phyloP scores from a whole-genome alignment of 2,113 vertebrate genomes.

The Psettodes erumei region DNA sequence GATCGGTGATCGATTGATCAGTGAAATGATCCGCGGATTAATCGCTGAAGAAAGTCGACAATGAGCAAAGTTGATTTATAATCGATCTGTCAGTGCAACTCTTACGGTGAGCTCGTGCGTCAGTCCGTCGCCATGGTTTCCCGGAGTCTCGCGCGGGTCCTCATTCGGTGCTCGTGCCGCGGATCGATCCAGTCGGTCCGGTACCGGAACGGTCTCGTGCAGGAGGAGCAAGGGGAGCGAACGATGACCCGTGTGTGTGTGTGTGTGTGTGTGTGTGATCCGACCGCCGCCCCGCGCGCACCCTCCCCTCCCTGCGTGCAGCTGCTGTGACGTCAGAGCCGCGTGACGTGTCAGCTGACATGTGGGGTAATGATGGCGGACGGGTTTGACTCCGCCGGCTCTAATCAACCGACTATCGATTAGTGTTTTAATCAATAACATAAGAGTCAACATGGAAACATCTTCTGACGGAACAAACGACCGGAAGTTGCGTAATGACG shows the following conservation, averaged over 20 bases:
- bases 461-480: too few species aligned
- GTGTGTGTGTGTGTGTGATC: background rate
- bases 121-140: conserved; percentile 53
- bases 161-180: background rate
- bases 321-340: conserved; percentile 38
- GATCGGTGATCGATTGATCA: background rate
- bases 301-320: conserved; percentile 15
- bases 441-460: too few species aligned
- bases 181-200: conserved; percentile 1
- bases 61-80: too few species aligned
- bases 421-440: too few species aligned
- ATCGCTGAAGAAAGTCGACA: background rate
- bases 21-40: background rate
- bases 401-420: too few species aligned
- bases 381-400: too few species aligned
- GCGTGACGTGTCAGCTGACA: conserved; percentile 45
- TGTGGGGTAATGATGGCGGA: too few species aligned
- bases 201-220: conserved; percentile 22
- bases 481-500: too few species aligned
- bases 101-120: background rate
- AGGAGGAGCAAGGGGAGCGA: background rate
- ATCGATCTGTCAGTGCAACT: too few species aligned
- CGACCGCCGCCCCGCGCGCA: conserved; percentile 3
- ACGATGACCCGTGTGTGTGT: background rate
- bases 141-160: background rate